Evolutionary conservation across 2,113 vertebrate genomes (phyloP).

Genomic region (Apodemus speciosus): DNA sequence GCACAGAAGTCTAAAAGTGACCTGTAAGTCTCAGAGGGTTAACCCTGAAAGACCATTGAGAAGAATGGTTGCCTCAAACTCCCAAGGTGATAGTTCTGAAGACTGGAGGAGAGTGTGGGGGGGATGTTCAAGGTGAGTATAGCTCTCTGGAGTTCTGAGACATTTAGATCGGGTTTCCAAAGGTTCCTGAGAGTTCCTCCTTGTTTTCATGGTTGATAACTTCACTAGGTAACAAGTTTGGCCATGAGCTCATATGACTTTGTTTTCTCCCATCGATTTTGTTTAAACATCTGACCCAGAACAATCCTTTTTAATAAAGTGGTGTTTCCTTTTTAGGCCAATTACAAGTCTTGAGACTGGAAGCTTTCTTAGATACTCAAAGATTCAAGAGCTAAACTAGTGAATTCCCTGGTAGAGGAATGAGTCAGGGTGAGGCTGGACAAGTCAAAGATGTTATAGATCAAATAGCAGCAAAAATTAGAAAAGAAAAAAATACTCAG

Average conservation of each 20-base stretch:
- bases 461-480: not conserved
- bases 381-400: not conserved
- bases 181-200: not conserved
- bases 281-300: not conserved
- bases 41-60: not conserved
- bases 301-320: not conserved
- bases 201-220: not conserved
- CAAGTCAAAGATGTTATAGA: not conserved
- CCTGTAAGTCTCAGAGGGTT: not conserved
- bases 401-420: not conserved
- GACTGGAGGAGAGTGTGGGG: not conserved
- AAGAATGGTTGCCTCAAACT: not conserved
- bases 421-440: not conserved
- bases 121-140: accelerated
- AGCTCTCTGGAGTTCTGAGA: not conserved
- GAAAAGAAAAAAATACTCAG: not conserved
- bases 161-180: not conserved
- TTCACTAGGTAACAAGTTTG: not conserved
- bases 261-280: not conserved
- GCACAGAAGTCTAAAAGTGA: not conserved
- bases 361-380: not conserved
- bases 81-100: not conserved
- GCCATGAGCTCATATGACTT: not conserved
- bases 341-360: not conserved
- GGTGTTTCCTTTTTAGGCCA: not conserved